A percentile compares a stretch with the other conserved stretches of the same genome.
Conservation (phyloP, 1,140 invertebrate genomes). For the Trissolcus basalis region DNA sequence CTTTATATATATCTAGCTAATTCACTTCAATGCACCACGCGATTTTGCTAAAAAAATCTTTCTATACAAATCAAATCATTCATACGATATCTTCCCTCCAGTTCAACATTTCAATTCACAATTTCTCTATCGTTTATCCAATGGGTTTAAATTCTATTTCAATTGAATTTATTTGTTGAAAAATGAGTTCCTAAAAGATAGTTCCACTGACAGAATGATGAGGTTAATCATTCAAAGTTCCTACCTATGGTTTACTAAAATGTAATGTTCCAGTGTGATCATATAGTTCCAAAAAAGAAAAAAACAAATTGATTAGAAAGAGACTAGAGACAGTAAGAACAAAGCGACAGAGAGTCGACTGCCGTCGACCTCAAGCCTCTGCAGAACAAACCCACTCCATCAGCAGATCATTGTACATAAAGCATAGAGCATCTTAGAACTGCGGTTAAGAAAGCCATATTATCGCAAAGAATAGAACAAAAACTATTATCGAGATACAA, state of each 20-base stretch:
- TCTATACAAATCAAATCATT: too few species aligned
- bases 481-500: constrained; percentile 1
- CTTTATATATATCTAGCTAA: too few species aligned
- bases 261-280: constrained; percentile 20
- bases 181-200: constrained; percentile 38
- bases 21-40: too few species aligned
- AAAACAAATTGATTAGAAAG: constrained; percentile 6
- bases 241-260: too few species aligned
- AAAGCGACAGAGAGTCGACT: constrained; percentile 40
- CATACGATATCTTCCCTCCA: too few species aligned
- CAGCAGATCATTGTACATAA: constrained; percentile 57
- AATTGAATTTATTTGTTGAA: constrained; percentile 17
- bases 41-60: too few species aligned
- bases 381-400: constrained; percentile 48
- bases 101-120: too few species aligned
- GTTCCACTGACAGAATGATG: constrained; percentile 21
- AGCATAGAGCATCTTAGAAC: constrained; percentile 49
- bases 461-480: constrained; percentile 13
- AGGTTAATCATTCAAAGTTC: too few species aligned
- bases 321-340: neutral
- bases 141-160: neutral
- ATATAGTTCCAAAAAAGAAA: too few species aligned
- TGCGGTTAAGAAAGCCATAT: constrained; percentile 37
- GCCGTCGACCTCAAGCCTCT: constrained; percentile 28
- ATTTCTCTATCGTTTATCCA: too few species aligned